phyloP scores from a whole-genome alignment of 2,113 vertebrate species.

The Rallus limicola region DNA sequence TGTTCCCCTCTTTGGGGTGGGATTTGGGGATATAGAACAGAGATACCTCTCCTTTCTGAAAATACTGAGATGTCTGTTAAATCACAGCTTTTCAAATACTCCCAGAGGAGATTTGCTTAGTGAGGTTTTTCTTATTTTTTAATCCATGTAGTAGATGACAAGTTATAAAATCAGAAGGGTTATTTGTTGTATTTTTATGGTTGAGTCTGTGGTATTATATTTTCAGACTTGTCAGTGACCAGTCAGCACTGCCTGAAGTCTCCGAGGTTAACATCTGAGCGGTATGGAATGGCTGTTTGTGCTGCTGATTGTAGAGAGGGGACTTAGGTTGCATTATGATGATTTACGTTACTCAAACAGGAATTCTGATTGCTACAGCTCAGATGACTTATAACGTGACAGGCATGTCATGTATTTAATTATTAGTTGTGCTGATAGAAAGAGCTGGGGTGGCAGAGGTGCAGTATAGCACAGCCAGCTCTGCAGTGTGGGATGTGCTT shows the following conservation, averaged over 20 bases:
- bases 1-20: neutral
- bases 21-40: neutral
- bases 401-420: neutral
- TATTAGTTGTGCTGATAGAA: neutral
- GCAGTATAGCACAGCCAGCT: neutral
- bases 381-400: neutral
- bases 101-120: slow-evolving; percentile 22
- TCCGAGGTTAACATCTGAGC: neutral
- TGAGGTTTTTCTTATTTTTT: neutral
- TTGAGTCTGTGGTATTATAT: neutral
- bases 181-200: slow-evolving; percentile 41
- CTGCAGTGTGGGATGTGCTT: fast-evolving
- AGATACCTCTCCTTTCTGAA: neutral
- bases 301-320: neutral
- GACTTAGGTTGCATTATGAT: neutral
- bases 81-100: slow-evolving; percentile 32
- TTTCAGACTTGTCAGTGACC: neutral
- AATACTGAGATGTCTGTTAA: slow-evolving; percentile 2
- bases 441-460: neutral
- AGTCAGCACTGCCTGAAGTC: neutral
- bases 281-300: neutral
- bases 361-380: neutral
- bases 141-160: neutral
- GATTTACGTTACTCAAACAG: neutral
- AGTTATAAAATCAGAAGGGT: slow-evolving; percentile 20